Percentiles rank a stretch among this genome's conserved stretches.
Conservation (phyloP, 2,113 vertebrate species). For the Zonotrichia leucophrys region DNA sequence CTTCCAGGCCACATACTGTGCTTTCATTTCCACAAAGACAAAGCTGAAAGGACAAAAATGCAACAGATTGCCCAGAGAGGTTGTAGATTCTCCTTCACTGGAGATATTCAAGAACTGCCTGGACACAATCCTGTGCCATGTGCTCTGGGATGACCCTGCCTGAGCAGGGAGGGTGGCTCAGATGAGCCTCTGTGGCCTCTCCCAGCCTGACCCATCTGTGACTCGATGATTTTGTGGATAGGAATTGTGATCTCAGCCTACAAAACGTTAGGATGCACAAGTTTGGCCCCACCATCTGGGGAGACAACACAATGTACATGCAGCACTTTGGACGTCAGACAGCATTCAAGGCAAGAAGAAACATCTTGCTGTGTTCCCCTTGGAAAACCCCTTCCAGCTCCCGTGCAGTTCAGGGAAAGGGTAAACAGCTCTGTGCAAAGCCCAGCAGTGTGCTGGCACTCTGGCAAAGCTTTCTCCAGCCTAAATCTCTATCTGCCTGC, state of each 20-base stretch:
- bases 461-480: neutral
- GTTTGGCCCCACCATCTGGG: neutral
- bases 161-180: neutral
- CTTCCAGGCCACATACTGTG: neutral
- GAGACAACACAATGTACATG: accelerated
- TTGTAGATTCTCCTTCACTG: neutral
- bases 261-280: neutral
- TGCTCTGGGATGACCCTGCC: neutral
- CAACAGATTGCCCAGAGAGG: neutral
- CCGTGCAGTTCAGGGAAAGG: neutral
- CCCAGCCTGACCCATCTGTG: neutral
- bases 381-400: neutral
- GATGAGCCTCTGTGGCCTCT: too few relatives aligned
- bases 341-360: neutral
- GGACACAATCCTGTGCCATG: neutral
- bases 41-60: neutral
- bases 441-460: neutral
- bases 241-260: neutral
- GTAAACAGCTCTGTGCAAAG: neutral
- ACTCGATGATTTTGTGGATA: neutral
- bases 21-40: neutral
- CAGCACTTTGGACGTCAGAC: neutral
- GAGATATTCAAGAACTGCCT: neutral
- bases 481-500: neutral
- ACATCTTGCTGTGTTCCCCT: neutral